Percentiles rank a stretch among this genome's conserved stretches.
phyloP scores from a whole-genome alignment of 2,888 invertebrate species.

The Dolomedes plantarius region DNA sequence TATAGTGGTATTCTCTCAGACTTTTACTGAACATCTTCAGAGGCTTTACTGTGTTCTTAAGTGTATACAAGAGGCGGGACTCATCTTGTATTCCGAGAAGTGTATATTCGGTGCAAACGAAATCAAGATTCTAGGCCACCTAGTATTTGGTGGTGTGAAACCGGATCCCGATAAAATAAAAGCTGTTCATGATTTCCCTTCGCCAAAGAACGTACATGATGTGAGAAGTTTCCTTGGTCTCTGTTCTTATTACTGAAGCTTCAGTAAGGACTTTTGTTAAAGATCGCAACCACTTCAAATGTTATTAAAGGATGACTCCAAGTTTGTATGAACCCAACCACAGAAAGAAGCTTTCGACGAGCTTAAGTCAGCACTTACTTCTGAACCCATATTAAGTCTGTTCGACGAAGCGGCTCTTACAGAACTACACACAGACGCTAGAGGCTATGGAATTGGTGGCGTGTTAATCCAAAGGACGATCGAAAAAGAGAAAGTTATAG shows the following conservation, averaged over 20 bases:
- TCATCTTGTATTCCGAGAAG: slow-evolving; percentile 72
- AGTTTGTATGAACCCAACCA: not conserved
- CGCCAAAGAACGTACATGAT: slow-evolving; percentile 39
- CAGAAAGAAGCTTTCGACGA: slow-evolving; percentile 32
- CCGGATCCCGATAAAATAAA: slow-evolving; percentile 13
- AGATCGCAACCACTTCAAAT: no score
- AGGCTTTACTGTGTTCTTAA: slow-evolving; percentile 72
- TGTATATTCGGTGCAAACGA: slow-evolving; percentile 65
- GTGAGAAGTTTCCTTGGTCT: not conserved
- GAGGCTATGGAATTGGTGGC: not conserved
- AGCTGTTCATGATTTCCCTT: slow-evolving; percentile 30
- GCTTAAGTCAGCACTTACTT: no score
- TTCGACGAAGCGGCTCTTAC: slow-evolving; percentile 72
- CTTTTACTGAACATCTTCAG: slow-evolving; percentile 68
- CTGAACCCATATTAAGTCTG: slow-evolving; percentile 73
- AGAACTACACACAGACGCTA: no score
- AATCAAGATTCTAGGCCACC: slow-evolving; percentile 60
- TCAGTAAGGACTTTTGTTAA: no score
- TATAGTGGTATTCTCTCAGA: no score
- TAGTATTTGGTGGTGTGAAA: slow-evolving; percentile 17
- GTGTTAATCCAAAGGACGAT: not conserved
- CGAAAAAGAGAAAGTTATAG: not conserved
- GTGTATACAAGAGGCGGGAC: slow-evolving; percentile 42
- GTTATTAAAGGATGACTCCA: not conserved
- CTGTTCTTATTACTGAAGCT: no score